Evolutionary conservation across 2,797 vertebrate species (phyloP).

Genomic region (Philypnodon macrostomus): DNA sequence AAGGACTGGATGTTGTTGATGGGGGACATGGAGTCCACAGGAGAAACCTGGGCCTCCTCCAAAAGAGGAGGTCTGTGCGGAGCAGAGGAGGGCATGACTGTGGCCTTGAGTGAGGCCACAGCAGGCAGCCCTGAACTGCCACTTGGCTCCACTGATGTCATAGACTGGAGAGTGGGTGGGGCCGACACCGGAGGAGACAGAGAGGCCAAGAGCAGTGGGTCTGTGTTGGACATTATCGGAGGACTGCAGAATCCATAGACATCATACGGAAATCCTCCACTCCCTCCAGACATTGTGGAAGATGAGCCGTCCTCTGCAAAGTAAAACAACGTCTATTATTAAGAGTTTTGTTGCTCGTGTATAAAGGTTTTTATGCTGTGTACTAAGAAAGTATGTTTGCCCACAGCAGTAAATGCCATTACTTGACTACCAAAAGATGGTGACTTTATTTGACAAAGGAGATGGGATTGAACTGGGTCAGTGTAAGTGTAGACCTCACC

Average conservation of each 20-base stretch:
- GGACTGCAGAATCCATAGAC: constrained; percentile 76
- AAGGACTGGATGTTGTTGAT: constrained; percentile 61
- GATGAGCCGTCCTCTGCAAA: constrained; percentile 72
- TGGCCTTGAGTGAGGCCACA: constrained; percentile 42
- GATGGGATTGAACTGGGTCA: constrained; percentile 14
- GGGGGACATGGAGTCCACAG: constrained; percentile 60
- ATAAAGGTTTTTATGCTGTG: too few species aligned
- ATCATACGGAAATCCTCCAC: constrained; percentile 72
- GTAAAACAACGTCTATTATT: neutral
- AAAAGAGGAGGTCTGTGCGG: constrained; percentile 54
- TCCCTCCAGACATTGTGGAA: constrained; percentile 77
- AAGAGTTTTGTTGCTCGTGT: too few species aligned
- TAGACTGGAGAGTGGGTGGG: constrained; percentile 55
- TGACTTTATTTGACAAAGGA: constrained; percentile 13
- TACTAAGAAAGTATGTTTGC: neutral
- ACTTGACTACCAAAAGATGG: constrained; percentile 17
- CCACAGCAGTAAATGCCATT: neutral
- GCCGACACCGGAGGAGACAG: constrained; percentile 67
- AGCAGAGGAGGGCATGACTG: constrained; percentile 48
- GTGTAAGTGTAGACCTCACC: constrained; percentile 56
- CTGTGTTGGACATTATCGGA: constrained; percentile 72
- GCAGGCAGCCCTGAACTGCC: constrained; percentile 39
- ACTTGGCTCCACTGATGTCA: constrained; percentile 46
- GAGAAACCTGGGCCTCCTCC: constrained; percentile 62
- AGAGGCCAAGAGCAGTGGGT: constrained; percentile 70